Evolutionary conservation across 2,113 vertebrate species (phyloP), one percentile per base, ranked within the genome.

Genomic region (Perca flavescens): DNA sequence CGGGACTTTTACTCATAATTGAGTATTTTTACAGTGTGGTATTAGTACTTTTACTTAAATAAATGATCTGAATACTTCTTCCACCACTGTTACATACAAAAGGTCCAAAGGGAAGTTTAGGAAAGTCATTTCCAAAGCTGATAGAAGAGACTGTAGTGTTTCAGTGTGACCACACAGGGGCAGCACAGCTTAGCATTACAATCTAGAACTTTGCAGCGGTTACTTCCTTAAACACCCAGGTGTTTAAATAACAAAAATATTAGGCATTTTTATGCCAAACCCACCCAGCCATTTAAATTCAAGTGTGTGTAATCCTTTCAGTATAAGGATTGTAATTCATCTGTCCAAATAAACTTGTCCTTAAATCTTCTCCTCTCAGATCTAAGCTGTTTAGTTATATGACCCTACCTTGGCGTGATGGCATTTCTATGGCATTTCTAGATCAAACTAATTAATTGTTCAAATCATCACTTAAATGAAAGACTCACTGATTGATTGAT

Each of bases 381-480:
- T 14, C 40, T 11, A 43, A 43, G 40, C 2, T 43, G n/a, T 47
- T 4, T 31, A 22, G 49, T 52, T 16, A 22, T 34, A 6, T 9
- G 11, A 25, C 28, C 13, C 4, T 53, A 2, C 17, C 14, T 34
- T 13, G 15, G 4, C 1, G 1, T 36, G 31, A 47, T 16, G 31
- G 5, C 25, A 46, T 67, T 52, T 61, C 16, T 70, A 52, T 16
- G 31, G 5, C 25, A 50, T 67, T 52, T 61, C 13, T 70, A 52
- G 62, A 62, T 88, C 34, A 73, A 13, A 5, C 40, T 12, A 40
- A 86, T 36, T 56, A 14, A 75, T 74, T 28, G 0, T 25, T 74
- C 54, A 14, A 77, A 58, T 63, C 17, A 47, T 47, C 14, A 16
- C 3, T 49, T 66, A 58, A 82, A 77, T 65, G 3, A 83, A 31